A percentile compares a stretch with the other conserved stretches of the same genome.
phyloP scores from a whole-genome alignment of 2,888 invertebrate species.

The Cepaea hortensis region DNA sequence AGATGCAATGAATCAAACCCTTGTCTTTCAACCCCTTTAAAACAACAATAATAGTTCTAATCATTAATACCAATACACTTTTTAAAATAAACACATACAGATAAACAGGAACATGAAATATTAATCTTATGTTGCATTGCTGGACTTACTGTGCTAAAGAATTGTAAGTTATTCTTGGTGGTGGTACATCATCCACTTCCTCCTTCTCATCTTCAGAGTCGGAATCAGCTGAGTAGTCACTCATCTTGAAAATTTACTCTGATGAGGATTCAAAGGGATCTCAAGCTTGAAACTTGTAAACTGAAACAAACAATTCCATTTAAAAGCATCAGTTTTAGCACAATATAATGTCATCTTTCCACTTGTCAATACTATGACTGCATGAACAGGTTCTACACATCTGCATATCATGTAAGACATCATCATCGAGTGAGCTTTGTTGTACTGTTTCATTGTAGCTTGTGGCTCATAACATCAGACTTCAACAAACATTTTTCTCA shows the following conservation, averaged over 20 bases:
- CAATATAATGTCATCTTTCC: too few species aligned
- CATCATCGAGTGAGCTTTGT: too few species aligned
- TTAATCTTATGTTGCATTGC: background rate
- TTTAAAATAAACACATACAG: background rate
- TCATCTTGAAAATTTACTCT: slow-evolving; percentile 19
- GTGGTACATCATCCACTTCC: background rate
- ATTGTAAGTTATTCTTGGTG: slow-evolving; percentile 5
- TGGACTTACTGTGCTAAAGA: background rate
- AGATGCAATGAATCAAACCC: too few species aligned
- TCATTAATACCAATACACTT: background rate
- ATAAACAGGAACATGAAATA: background rate
- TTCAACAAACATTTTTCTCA: too few species aligned
- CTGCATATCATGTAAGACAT: too few species aligned
- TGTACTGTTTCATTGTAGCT: too few species aligned
- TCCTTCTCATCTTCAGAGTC: slow-evolving; percentile 13
- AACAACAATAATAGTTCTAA: background rate
- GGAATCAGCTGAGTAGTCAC: slow-evolving; percentile 10
- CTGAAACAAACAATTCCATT: background rate
- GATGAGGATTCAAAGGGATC: too few species aligned
- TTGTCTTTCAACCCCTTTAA: background rate
- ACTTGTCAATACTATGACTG: too few species aligned
- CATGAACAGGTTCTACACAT: too few species aligned
- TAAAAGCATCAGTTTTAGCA: too few species aligned
- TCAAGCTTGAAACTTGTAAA: too few species aligned
- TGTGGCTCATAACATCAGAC: too few species aligned